Evolutionary conservation across 2,113 vertebrate species (phyloP).

Genomic region (Microtus richardsoni): DNA sequence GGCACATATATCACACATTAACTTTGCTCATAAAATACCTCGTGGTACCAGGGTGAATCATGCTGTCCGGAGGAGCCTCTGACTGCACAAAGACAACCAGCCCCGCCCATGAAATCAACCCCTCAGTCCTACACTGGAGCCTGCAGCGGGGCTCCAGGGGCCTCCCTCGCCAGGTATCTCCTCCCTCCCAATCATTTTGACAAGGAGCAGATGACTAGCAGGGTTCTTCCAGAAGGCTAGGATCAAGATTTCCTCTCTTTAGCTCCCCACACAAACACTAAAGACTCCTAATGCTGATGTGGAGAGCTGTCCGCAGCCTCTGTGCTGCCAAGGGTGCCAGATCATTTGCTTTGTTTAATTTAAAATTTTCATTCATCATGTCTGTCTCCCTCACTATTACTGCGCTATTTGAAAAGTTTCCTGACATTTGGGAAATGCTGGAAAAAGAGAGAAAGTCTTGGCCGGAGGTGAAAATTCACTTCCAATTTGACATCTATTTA

Average conservation of each 20-base stretch:
- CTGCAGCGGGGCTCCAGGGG: background rate
- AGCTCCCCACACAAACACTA: slow-evolving; percentile 1
- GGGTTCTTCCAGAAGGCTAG: background rate
- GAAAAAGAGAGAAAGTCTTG: background rate
- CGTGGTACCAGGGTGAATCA: slow-evolving; percentile 28
- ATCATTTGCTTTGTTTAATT: slow-evolving; percentile 58
- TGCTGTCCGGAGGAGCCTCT: background rate
- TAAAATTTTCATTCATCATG: slow-evolving; percentile 64
- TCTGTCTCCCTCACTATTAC: background rate
- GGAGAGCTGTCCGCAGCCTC: background rate
- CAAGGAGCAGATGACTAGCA: slow-evolving; percentile 48
- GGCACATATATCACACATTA: slow-evolving; percentile 79
- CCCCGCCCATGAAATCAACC: background rate
- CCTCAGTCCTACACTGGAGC: background rate
- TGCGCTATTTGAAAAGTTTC: background rate
- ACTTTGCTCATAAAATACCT: slow-evolving; percentile 77
- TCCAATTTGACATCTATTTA: slow-evolving; percentile 13
- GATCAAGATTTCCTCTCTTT: slow-evolving; percentile 3
- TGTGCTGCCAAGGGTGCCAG: slow-evolving; percentile 24
- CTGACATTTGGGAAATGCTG: slow-evolving; percentile 30
- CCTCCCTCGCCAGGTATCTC: slow-evolving; percentile 40
- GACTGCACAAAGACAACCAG: background rate
- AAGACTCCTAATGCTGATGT: background rate
- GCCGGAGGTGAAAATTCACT: slow-evolving; percentile 27
- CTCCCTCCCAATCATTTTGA: background rate